Conservation (phyloP, 1,140 invertebrate species). For the Hypsibius dujardini region DNA sequence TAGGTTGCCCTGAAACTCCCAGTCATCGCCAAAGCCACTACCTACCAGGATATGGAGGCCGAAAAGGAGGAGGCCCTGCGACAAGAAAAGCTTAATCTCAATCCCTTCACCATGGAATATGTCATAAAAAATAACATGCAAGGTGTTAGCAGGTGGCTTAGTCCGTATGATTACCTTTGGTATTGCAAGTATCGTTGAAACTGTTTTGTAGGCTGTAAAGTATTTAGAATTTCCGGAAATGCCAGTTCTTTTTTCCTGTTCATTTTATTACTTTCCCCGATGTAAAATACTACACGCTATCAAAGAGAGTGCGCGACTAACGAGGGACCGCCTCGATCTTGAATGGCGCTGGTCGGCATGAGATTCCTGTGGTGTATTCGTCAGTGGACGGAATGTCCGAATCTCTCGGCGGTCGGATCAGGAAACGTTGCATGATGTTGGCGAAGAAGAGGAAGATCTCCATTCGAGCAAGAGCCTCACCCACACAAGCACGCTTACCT, state of each 20-base stretch:
- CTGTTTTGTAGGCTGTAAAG: not conserved
- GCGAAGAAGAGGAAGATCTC: slow-evolving; percentile 47
- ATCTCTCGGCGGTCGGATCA: slow-evolving; percentile 9
- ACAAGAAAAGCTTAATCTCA: slow-evolving; percentile 53
- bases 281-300: no score
- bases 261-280: no score
- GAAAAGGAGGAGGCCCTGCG: slow-evolving; percentile 43
- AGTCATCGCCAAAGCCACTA: slow-evolving; percentile 67
- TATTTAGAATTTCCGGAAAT: no score
- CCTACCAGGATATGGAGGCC: slow-evolving; percentile 52
- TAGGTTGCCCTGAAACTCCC: slow-evolving; percentile 59
- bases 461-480: slow-evolving; percentile 62
- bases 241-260: no score
- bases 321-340: not conserved
- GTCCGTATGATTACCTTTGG: slow-evolving; percentile 61
- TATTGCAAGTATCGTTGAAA: slow-evolving; percentile 54
- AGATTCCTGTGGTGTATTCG: not conserved
- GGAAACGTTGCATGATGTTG: slow-evolving; percentile 45
- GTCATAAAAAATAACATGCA: slow-evolving; percentile 81
- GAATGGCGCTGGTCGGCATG: not conserved
- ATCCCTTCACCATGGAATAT: slow-evolving; percentile 74
- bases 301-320: not conserved
- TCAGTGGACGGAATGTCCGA: not conserved
- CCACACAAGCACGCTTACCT: slow-evolving; percentile 68
- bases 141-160: slow-evolving; percentile 61